Percentiles rank a stretch among this genome's conserved stretches.
Conservation (phyloP, 1,140 invertebrate species). For the Brachionus plicatilis region DNA sequence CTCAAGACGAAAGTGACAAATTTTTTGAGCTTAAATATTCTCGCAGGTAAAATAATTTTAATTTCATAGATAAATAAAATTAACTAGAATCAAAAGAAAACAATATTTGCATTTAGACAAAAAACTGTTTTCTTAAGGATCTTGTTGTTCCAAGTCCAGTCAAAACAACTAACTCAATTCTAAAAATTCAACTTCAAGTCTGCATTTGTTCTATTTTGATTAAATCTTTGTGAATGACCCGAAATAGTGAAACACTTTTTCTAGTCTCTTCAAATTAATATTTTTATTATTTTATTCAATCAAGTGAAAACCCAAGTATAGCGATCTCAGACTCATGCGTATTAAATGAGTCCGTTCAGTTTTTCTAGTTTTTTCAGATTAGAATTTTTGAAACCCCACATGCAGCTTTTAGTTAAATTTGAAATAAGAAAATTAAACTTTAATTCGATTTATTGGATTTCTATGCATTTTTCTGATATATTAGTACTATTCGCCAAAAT, state of each 20-base stretch:
- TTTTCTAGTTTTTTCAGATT: neutral
- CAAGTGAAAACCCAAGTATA: neutral
- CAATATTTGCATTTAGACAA: neutral
- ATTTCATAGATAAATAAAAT: neutral
- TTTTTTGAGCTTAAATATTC: neutral
- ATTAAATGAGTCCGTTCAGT: neutral
- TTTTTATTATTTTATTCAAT: slow-evolving; percentile 10
- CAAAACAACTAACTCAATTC: neutral
- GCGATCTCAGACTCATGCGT: neutral
- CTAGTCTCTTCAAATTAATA: neutral
- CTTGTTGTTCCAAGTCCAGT: neutral
- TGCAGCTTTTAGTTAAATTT: neutral
- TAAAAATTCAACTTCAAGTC: neutral
- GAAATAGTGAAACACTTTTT: neutral
- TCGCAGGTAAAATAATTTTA: neutral
- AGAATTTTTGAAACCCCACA: neutral
- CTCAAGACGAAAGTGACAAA: neutral
- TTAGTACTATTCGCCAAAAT: neutral
- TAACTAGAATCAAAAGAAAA: neutral
- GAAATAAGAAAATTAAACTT: neutral
- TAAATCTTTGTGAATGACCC: neutral
- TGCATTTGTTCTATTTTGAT: neutral
- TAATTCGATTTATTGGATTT: neutral
- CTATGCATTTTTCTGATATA: neutral
- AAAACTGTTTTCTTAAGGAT: neutral